Percentiles rank a stretch among this genome's conserved stretches.
Evolutionary conservation across 1,140 invertebrate genomes (phyloP).

Genomic region (Saxidomus purpurata): DNA sequence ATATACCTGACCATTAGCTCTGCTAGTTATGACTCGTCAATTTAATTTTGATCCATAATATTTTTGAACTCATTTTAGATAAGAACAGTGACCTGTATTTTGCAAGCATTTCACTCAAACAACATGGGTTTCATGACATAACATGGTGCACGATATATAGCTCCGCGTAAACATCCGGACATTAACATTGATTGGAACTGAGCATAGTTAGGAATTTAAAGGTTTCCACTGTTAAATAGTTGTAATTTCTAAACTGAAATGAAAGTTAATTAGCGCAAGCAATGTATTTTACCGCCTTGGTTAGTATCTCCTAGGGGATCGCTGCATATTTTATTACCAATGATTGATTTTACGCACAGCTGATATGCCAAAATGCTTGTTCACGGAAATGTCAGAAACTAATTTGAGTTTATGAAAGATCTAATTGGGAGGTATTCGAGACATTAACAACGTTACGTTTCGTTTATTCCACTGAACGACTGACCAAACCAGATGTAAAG

Average conservation of each 20-base stretch:
- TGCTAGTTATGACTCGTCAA: too few relatives aligned
- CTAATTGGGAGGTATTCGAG: constrained; percentile 53
- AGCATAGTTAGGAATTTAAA: too few relatives aligned
- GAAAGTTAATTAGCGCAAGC: not conserved
- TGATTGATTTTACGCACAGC: constrained; percentile 47
- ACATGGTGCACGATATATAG: too few relatives aligned
- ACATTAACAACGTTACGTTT: constrained; percentile 48
- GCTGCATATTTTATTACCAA: constrained; percentile 24
- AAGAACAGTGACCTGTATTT: too few relatives aligned
- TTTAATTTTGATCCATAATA: too few relatives aligned
- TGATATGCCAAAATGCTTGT: constrained; percentile 55
- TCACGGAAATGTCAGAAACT: constrained; percentile 55
- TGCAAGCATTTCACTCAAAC: too few relatives aligned
- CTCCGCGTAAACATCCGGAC: too few relatives aligned
- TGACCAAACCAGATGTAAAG: not conserved
- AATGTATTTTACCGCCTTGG: not conserved
- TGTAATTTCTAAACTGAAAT: not conserved
- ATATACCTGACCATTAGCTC: too few relatives aligned
- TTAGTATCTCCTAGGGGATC: constrained; percentile 18
- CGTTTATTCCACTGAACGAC: constrained; percentile 38
- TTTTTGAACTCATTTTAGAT: too few relatives aligned
- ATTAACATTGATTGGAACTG: too few relatives aligned
- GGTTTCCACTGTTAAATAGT: too few relatives aligned
- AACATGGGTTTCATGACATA: too few relatives aligned
- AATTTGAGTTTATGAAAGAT: constrained; percentile 49